Evolutionary conservation across 2,888 invertebrate species (phyloP), one percentile per base, ranked within the genome.

Genomic region (Nomada lathburiana): DNA sequence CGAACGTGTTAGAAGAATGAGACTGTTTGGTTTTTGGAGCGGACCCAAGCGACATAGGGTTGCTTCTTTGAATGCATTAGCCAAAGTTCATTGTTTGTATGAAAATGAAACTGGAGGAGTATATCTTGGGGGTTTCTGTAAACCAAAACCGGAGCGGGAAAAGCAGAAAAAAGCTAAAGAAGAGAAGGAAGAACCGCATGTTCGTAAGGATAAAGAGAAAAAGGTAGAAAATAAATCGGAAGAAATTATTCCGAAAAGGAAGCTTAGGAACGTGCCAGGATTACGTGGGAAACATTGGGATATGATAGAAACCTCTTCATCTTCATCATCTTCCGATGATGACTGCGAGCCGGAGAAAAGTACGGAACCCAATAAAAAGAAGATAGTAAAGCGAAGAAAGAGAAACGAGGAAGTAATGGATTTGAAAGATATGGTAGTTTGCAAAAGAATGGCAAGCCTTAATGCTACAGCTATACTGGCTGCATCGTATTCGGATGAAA

Each of bases 401-500:
- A 93, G 90, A 88, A 94, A 92, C 60, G 92, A 92, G 70, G 92
- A 92, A 57, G 95, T 96, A 42, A 97, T 97, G 97, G 97, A 97
- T 90, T 94, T 98, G 65, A 97, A 97, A 90, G 98, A 98, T 88
- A 97, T 98, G 96, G 96, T 98, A 9, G 98, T 98, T 20, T 96
- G 97, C 88, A 98, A 98, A 92, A 95, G 98, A 47, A 98, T 98
- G 98, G 98, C 98, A 26, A 98, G 98, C 92, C 94, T 98, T 47
- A 98, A 98, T 93, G 98, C 98, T 18, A 97, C 97, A 52, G 98
- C 98, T 26, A 98, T 98, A 90, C 95, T 98, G 86, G 98, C 98
- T 0, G 98, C 98, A 26, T 98, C 97, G 86, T 98, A 98, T 90
- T 95, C 95, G 2, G 94, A 94, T 59, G 97, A 98, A 93, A 97